Conservation (phyloP, 2,113 vertebrate genomes). For the Pterocles orientalis region DNA sequence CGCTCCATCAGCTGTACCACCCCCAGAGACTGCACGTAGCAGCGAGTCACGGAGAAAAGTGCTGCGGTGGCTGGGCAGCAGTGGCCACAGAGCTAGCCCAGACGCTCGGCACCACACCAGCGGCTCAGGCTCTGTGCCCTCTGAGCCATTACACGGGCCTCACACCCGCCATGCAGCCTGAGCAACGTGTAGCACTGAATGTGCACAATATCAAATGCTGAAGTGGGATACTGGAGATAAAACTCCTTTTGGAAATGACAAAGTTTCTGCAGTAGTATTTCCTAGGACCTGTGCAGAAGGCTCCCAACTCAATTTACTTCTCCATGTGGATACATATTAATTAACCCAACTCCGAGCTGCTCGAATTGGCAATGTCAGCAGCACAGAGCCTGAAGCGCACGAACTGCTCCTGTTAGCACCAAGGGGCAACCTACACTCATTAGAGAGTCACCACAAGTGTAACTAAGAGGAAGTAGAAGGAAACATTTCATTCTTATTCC, state of each 20-base stretch:
- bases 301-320: background rate
- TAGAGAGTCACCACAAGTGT: accelerated
- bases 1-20: no score
- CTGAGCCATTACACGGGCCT: accelerated
- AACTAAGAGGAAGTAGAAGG: accelerated
- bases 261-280: background rate
- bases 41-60: accelerated
- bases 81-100: background rate
- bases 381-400: no score
- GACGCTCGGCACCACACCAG: background rate
- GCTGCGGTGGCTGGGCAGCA: background rate
- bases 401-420: no score
- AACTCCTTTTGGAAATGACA: background rate
- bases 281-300: background rate
- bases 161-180: accelerated
- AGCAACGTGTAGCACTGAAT: background rate
- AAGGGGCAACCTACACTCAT: background rate
- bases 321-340: background rate
- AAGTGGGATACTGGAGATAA: no score
- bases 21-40: no score
- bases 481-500: accelerated
- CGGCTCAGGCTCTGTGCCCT: accelerated
- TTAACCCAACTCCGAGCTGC: accelerated
- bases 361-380: background rate
- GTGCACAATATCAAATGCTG: accelerated